phyloP scores from a whole-genome alignment of 2,888 invertebrate species.

The Congeria kusceri region DNA sequence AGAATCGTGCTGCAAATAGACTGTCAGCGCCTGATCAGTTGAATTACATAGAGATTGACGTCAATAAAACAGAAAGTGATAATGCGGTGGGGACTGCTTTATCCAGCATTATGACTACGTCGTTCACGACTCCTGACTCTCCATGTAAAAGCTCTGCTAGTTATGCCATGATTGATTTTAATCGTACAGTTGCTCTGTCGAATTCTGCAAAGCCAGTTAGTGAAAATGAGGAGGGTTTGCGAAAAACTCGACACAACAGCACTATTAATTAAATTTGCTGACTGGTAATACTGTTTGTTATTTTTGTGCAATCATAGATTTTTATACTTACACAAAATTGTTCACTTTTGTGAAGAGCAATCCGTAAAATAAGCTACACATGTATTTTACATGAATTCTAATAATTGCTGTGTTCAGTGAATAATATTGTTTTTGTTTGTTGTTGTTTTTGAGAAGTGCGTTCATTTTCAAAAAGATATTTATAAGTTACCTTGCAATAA shows the following conservation, averaged over 20 bases:
- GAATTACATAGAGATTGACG: slow-evolving; percentile 79
- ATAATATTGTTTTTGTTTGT: too few species aligned
- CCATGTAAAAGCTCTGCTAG: slow-evolving; percentile 85
- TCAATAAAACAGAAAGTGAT: slow-evolving; percentile 69
- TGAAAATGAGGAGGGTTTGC: slow-evolving; percentile 88
- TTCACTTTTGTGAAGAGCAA: too few species aligned
- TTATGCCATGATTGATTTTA: slow-evolving; percentile 97
- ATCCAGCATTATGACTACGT: slow-evolving; percentile 73
- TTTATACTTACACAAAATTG: too few species aligned
- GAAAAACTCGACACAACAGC: slow-evolving; percentile 82
- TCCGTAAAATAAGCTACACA: too few species aligned
- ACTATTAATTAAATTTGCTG: slow-evolving; percentile 68
- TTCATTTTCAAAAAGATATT: too few species aligned
- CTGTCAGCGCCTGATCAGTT: slow-evolving; percentile 62
- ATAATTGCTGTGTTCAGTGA: too few species aligned
- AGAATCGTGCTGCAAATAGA: slow-evolving; percentile 22
- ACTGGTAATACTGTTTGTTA: too few species aligned
- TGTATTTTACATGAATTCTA: too few species aligned
- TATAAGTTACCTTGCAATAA: too few species aligned
- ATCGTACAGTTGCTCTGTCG: slow-evolving; percentile 95
- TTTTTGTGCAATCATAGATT: too few species aligned
- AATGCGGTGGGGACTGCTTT: slow-evolving; percentile 60
- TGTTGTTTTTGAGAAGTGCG: too few species aligned
- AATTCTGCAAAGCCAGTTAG: slow-evolving; percentile 91
- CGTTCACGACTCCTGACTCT: slow-evolving; percentile 77